Evolutionary conservation across 2,113 vertebrate genomes (phyloP).

Genomic region (Bufo bufo): DNA sequence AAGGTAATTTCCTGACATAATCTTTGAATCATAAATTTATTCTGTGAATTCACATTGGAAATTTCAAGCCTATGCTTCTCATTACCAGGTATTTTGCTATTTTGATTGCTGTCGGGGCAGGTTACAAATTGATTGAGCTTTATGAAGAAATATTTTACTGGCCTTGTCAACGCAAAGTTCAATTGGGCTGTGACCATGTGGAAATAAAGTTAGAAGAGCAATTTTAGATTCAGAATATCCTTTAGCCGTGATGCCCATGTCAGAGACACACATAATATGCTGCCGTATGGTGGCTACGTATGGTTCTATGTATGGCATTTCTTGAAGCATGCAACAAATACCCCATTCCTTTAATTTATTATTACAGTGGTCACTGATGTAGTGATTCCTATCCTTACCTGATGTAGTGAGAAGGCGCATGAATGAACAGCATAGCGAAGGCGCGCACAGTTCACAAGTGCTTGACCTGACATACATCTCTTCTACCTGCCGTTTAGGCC

Average conservation of each 20-base stretch:
- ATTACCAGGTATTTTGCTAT: not conserved
- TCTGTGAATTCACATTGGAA: constrained; percentile 6
- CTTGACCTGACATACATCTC: no score
- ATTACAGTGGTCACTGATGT: no score
- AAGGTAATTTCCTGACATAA: constrained; percentile 78
- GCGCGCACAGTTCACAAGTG: no score
- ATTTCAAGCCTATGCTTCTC: not conserved
- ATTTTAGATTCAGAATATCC: not conserved
- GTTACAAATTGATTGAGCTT: not conserved
- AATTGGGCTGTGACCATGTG: not conserved
- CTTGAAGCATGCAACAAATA: no score
- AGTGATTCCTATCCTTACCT: no score
- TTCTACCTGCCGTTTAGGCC: no score
- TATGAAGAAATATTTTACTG: not conserved
- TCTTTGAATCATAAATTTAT: not conserved
- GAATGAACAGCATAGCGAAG: no score
- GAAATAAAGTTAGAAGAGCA: not conserved
- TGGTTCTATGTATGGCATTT: no score
- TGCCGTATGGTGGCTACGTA: no score
- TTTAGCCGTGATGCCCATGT: not conserved
- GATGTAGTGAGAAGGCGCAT: no score
- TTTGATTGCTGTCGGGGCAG: not conserved
- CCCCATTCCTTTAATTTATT: no score
- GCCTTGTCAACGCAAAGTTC: not conserved
- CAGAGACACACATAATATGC: not conserved